These are phyloP conservation scores for Semnornis frantzii DNA, from an alignment of 2,113 vertebrate species.

Conservation along the genomic window DNA sequence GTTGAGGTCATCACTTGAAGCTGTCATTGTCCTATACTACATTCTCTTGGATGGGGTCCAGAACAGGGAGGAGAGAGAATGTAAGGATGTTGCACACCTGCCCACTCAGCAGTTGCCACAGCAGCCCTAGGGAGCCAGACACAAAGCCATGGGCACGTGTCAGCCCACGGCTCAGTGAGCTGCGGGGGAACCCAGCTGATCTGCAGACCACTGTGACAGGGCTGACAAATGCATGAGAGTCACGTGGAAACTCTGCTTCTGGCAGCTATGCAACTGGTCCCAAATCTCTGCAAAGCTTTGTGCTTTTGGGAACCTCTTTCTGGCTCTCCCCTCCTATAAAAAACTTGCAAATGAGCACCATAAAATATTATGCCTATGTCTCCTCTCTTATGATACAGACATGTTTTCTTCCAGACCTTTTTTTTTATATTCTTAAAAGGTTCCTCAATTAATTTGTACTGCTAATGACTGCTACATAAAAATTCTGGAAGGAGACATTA, in stretches of 20 bases:
- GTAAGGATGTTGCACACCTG: neutral
- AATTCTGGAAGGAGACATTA: neutral
- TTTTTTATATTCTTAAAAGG: neutral
- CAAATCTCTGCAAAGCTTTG: neutral
- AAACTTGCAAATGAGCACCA: neutral
- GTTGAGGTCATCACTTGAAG: neutral
- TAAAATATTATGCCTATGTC: neutral
- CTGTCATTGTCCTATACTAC: fast-evolving
- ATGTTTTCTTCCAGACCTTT: neutral
- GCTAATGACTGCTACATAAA: neutral
- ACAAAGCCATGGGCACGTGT: neutral
- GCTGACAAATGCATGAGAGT: neutral
- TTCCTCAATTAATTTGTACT: neutral
- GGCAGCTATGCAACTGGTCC: neutral
- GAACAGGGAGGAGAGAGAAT: neutral
- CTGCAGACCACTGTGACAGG: neutral
- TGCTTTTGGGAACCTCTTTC: neutral
- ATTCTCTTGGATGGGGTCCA: neutral
- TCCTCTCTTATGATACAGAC: no score
- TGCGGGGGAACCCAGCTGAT: neutral
- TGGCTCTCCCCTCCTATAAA: neutral
- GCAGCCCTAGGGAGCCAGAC: fast-evolving
- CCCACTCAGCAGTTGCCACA: neutral
- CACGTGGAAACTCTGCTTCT: neutral
- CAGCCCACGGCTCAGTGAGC: neutral